phyloP scores from a whole-genome alignment of 2,113 vertebrate genomes.

The Podilymbus podiceps region DNA sequence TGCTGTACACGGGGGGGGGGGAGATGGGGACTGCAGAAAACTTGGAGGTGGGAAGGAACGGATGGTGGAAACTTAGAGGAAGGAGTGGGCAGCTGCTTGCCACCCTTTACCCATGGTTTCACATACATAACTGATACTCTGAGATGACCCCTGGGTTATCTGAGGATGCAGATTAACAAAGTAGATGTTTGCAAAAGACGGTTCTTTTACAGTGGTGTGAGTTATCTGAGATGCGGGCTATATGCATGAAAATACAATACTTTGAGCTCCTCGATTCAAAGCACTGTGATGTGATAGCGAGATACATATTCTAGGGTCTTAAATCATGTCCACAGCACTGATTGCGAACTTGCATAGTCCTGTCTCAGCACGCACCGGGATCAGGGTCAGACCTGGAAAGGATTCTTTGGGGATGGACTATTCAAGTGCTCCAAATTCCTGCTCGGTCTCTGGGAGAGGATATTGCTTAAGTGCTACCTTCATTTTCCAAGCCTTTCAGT shows the following conservation, averaged over 20 bases:
- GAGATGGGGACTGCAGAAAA: not conserved
- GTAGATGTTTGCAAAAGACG: not conserved
- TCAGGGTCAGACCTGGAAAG: not conserved
- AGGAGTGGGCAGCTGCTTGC: not conserved
- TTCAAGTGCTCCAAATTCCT: conserved; percentile 40
- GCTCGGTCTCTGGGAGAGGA: not conserved
- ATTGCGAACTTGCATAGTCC: not conserved
- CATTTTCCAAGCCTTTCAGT: not conserved
- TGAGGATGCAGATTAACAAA: conserved; percentile 24
- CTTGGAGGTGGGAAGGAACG: not conserved
- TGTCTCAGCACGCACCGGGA: conserved; percentile 32
- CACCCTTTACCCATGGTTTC: not conserved
- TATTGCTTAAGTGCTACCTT: not conserved
- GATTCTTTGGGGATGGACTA: not conserved
- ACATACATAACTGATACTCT: not conserved
- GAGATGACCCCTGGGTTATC: conserved; percentile 15
- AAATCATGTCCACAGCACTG: conserved; percentile 41
- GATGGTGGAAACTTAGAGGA: not conserved
- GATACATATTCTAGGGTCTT: conserved; percentile 51
- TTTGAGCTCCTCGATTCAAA: conserved; percentile 1
- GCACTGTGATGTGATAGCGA: conserved; percentile 35
- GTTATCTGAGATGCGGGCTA: conserved; percentile 44
- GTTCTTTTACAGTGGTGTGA: conserved; percentile 4
- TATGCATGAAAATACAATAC: conserved; percentile 37
- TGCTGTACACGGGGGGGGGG: not conserved